These are phyloP conservation scores for Cantharis lateralis DNA, from an alignment of 2,888 invertebrate species.

Conservation along the genomic window DNA sequence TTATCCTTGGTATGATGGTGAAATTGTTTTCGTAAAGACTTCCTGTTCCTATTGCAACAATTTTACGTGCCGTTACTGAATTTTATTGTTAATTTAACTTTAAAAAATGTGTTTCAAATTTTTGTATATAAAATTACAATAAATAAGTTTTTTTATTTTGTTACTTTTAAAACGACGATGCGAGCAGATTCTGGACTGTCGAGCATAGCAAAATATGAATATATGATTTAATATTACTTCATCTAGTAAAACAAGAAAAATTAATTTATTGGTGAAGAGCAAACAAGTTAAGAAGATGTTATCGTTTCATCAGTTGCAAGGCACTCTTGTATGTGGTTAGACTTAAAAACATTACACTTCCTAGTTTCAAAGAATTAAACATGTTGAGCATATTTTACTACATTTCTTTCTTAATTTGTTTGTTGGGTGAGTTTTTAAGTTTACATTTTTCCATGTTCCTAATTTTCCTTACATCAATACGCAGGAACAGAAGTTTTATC, in stretches of 20 bases:
- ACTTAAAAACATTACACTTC: neutral
- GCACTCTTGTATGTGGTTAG: neutral
- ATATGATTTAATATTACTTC: neutral
- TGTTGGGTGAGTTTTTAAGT: conserved; percentile 16
- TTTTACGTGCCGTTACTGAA: neutral
- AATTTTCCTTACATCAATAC: neutral
- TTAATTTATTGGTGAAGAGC: neutral
- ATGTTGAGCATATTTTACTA: neutral
- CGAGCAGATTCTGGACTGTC: neutral
- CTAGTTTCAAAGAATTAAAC: neutral
- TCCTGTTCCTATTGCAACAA: neutral
- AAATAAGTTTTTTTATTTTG: conserved; percentile 1
- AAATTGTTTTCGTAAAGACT: neutral
- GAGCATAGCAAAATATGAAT: neutral
- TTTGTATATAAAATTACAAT: conserved; percentile 3
- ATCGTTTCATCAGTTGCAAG: neutral
- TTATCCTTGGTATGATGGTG: conserved; percentile 11
- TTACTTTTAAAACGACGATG: neutral
- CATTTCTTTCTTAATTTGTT: neutral
- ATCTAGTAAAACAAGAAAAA: neutral
- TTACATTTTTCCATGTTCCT: neutral
- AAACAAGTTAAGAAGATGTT: neutral
- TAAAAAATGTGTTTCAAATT: neutral
- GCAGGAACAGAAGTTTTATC: conserved; percentile 12
- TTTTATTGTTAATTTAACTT: neutral